phyloP scores from a whole-genome alignment of 2,797 vertebrate species.

The Megaceryle alcyon region DNA sequence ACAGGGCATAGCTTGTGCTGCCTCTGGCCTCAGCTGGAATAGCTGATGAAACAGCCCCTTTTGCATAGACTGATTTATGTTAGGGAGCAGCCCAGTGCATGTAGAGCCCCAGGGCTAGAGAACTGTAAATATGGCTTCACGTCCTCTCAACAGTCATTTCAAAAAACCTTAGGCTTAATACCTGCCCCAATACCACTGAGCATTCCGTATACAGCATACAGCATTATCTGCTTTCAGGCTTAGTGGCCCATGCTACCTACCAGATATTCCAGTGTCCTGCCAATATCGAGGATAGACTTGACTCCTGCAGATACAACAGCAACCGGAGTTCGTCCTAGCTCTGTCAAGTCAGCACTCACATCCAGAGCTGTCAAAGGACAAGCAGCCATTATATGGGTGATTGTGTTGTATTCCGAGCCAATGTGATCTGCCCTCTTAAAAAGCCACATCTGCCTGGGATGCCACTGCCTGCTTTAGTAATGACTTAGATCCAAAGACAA shows the following conservation, averaged over 20 bases:
- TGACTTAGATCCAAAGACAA: background rate
- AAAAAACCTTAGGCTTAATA: background rate
- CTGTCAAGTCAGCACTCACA: slow-evolving; percentile 91
- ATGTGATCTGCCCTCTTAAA: background rate
- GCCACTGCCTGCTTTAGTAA: background rate
- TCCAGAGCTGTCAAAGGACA: slow-evolving; percentile 83
- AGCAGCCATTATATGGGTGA: background rate
- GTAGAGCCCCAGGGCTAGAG: background rate
- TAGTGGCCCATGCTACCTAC: slow-evolving; percentile 72
- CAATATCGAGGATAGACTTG: slow-evolving; percentile 92
- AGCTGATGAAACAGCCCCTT: background rate
- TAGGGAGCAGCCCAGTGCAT: background rate
- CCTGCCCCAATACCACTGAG: background rate
- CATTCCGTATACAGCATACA: background rate
- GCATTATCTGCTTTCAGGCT: background rate
- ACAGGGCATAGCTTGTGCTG: background rate
- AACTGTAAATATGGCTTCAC: background rate
- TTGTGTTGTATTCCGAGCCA: background rate
- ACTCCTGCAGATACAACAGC: slow-evolving; percentile 90
- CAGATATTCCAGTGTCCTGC: slow-evolving; percentile 90
- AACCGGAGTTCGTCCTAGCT: slow-evolving; percentile 89
- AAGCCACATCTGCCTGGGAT: background rate
- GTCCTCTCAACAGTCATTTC: background rate
- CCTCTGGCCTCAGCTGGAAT: background rate
- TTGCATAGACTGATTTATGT: background rate